phyloP scores from a whole-genome alignment of 2,888 invertebrate species.

The Caenorhabditis zanzibari region DNA sequence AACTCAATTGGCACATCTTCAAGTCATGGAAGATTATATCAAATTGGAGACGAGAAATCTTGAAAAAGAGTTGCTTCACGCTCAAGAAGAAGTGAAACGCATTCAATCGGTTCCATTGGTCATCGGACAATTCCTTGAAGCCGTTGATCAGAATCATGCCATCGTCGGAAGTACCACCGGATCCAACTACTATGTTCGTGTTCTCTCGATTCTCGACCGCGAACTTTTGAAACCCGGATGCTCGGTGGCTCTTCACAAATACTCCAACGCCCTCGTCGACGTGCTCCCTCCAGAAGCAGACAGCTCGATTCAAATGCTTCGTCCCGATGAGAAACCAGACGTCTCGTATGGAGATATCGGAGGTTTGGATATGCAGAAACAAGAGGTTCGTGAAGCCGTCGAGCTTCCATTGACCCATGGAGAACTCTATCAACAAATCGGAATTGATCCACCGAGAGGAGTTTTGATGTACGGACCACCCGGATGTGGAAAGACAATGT shows the following conservation, averaged over 20 bases:
- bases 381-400: constrained; percentile 98
- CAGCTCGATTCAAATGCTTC: constrained; percentile 98
- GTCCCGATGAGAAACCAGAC: constrained; percentile 90
- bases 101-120: constrained; percentile 99
- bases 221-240: constrained; percentile 98
- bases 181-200: constrained; percentile 98
- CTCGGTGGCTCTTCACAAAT: constrained; percentile 98
- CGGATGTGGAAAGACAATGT: constrained; percentile 98
- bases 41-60: constrained; percentile 99
- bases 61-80: constrained; percentile 98
- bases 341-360: constrained; percentile 98
- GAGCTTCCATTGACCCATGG: constrained; percentile 98
- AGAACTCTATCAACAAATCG: constrained; percentile 95
- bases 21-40: constrained; percentile 99
- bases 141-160: constrained; percentile 99
- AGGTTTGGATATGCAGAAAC: constrained; percentile 99
- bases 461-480: constrained; percentile 99
- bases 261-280: constrained; percentile 99
- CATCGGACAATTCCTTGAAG: constrained; percentile 98
- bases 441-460: constrained; percentile 98
- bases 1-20: constrained; percentile 95
- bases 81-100: constrained; percentile 94
- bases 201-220: constrained; percentile 97
- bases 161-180: constrained; percentile 99
- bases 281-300: constrained; percentile 99